Evolutionary conservation across 2,113 vertebrate genomes (phyloP), one percentile per base, ranked within the genome.

Genomic region (Ornithorhynchus anatinus): DNA sequence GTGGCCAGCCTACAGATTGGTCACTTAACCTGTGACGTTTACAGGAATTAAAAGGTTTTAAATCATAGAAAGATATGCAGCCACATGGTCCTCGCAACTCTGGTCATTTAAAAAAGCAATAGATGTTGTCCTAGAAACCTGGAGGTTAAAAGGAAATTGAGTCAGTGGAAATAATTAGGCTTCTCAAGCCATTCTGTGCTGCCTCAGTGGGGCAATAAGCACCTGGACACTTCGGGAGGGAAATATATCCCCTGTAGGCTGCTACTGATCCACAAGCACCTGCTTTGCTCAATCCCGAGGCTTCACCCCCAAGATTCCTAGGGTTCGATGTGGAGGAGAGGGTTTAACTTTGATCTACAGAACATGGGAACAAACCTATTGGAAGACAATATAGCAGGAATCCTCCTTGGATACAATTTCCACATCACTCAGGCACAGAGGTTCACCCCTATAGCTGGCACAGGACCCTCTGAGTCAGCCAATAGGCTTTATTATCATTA

Each of bases 401-500:
- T n/a, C n/a, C n/a, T n/a, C n/a, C n/a, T n/a, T n/a, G n/a, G n/a
- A n/a, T n/a, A n/a, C n/a, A n/a, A n/a, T n/a, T n/a, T n/a, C n/a
- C n/a, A n/a, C n/a, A n/a, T n/a, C n/a, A n/a, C n/a, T n/a, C n/a
- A n/a, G n/a, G n/a, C n/a, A n/a, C n/a, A n/a, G n/a, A n/a, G n/a
- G n/a, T n/a, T n/a, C n/a, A n/a, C n/a, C n/a, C n/a, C n/a, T n/a
- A n/a, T n/a, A n/a, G n/a, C n/a, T n/a, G n/a, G n/a, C n/a, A n/a
- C n/a, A n/a, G n/a, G n/a, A n/a, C n/a, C n/a, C n/a, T n/a, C n/a
- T n/a, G n/a, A n/a, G n/a, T n/a, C n/a, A n/a, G n/a, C n/a, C n/a
- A n/a, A n/a, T n/a, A n/a, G n/a, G n/a, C n/a, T n/a, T 88, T 90
- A 91, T 89, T 91, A 91, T 89, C 89, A 88, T 90, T 92, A n/a